These are phyloP conservation scores for Enteromius radiatus DNA, from an alignment of 2,797 vertebrate genomes.

Conservation along the genomic window DNA sequence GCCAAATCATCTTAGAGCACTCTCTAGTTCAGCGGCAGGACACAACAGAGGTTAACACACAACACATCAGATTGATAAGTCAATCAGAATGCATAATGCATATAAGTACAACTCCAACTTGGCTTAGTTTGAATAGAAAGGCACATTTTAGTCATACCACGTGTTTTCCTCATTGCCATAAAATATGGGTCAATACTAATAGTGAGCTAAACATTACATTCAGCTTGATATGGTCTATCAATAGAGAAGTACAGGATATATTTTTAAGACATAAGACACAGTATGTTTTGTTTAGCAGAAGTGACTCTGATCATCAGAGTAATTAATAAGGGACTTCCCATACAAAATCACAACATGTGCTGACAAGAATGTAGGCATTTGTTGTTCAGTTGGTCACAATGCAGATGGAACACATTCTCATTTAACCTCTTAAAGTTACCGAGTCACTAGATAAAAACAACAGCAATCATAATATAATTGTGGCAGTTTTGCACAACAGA, in stretches of 20 bases:
- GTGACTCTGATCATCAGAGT: not conserved
- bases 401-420: not conserved
- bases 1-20: not conserved
- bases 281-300: not conserved
- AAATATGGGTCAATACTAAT: constrained; percentile 10
- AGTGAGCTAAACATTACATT: not conserved
- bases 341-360: not conserved
- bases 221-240: not conserved
- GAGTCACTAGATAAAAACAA: not conserved
- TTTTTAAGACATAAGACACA: not conserved
- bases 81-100: not conserved
- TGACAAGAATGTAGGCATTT: constrained; percentile 17
- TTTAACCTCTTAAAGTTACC: constrained; percentile 6
- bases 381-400: not conserved
- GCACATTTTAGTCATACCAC: not conserved
- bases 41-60: not conserved
- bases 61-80: not conserved
- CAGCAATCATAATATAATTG: constrained; percentile 6
- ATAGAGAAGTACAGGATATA: not conserved
- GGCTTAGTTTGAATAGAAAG: not conserved
- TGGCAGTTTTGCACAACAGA: constrained; percentile 8
- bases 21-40: not conserved
- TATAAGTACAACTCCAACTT: constrained; percentile 15
- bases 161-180: not conserved
- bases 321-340: not conserved